Base-by-base conservation (phyloP, 2,113 vertebrate species). In the Pygoscelis antarcticus region DNA sequence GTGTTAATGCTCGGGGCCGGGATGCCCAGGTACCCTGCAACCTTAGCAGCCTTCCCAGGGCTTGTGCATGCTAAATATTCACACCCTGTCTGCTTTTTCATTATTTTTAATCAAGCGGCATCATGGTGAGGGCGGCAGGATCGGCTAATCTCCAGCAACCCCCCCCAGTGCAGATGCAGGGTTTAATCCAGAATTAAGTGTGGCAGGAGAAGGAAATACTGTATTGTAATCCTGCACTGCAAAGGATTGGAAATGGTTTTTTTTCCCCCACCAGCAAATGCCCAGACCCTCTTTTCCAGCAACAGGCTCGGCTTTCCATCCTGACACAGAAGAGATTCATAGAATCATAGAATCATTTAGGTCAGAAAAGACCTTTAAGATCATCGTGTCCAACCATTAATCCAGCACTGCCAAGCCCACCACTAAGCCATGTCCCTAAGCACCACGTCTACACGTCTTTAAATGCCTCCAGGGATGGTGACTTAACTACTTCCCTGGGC, bases 1-100 rank as follows among this genome's bases (percentile, higher is more conserved):
- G 11, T 57, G n/a, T 47, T 27, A 46, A 44, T 0, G 6, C 36
- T 52, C 8, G 1, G 2, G 34, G 1, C 5, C 0, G 0, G 30
- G 71, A 75, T 4, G 27, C 42, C 17, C 42, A 34, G 47, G 52
- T 64, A 38, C 36, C 26, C 82, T 22, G 34, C 13, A 15, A 46
- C 26, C 18, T 47, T 7, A 42, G 60, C 65, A 58, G 13, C 58
- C 7, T 29, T 34, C 29, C 15, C 22, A 6, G n/a, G n/a, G 34
- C 36, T 68, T 14, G 10, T 15, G 16, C 23, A 2, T 16, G 32
- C 30, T 62, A 32, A 82, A 87, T 87, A 55, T 36, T 83, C 29
- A 36, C 55, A 8, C 20, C 36, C 22, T 8, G 8, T 69, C 42
- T 3, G 5, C 46, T 86, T 89, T 65, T 66, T 19, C 32, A 30